Percentiles rank a stretch among this genome's conserved stretches.
phyloP scores from a whole-genome alignment of 2,797 vertebrate genomes.

The Paratrypauchen microcephalus region DNA sequence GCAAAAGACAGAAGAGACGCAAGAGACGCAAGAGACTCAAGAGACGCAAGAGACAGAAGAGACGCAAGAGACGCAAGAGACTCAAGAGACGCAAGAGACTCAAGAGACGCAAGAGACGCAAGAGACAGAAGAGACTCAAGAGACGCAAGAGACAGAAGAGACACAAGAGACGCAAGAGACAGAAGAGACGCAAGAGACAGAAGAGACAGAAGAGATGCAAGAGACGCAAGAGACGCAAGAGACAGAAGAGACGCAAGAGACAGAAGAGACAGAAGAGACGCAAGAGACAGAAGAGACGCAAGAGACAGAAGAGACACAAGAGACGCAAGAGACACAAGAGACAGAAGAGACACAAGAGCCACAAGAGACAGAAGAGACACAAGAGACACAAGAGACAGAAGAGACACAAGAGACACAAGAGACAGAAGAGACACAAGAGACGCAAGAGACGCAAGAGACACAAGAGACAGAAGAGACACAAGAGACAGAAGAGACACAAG shows the following conservation, averaged over 20 bases:
- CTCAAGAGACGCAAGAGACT: too few relatives aligned
- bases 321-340: too few relatives aligned
- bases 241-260: background rate
- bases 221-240: too few relatives aligned
- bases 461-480: background rate
- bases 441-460: too few relatives aligned
- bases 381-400: too few relatives aligned
- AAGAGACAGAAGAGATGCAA: background rate
- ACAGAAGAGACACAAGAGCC: background rate
- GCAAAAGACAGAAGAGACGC: background rate
- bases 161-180: too few relatives aligned
- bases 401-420: too few relatives aligned
- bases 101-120: background rate
- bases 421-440: background rate
- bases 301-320: background rate
- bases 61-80: background rate
- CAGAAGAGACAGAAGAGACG: too few relatives aligned
- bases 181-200: background rate
- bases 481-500: background rate
- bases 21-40: too few relatives aligned
- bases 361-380: background rate
- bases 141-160: too few relatives aligned
- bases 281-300: too few relatives aligned
- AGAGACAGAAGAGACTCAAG: background rate
- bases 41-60: too few relatives aligned